Conservation (phyloP, 2,797 vertebrate genomes). For the Poecilia gillii region DNA sequence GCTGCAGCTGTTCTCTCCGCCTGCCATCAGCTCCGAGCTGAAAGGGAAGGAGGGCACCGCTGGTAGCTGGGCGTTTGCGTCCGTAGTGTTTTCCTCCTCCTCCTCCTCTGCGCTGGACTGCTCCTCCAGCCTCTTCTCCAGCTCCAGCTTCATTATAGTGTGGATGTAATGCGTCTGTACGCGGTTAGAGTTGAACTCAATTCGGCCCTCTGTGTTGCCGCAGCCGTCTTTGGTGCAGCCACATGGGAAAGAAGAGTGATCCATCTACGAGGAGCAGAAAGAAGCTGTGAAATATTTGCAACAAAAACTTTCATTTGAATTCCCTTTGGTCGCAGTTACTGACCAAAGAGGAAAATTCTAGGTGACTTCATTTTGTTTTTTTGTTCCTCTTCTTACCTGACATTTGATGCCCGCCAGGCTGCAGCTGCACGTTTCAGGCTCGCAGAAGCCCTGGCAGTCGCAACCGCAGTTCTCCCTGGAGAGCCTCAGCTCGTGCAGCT, state of each 20-base stretch:
- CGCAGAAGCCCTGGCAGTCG: conserved; percentile 91
- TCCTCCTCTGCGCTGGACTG: conserved; percentile 72
- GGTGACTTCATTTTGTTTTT: not conserved
- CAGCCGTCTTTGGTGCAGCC: conserved; percentile 95
- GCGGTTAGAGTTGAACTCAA: conserved; percentile 94
- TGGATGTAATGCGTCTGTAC: conserved; percentile 97
- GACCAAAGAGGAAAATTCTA: conserved; percentile 3
- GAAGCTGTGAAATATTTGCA: conserved; percentile 11
- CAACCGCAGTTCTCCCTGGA: conserved; percentile 96
- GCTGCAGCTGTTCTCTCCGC: conserved; percentile 92
- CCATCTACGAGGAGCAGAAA: conserved; percentile 83
- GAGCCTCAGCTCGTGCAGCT: conserved; percentile 90
- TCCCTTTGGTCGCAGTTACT: not conserved
- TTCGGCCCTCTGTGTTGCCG: conserved; percentile 91
- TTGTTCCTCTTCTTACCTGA: conserved; percentile 82
- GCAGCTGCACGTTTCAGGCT: conserved; percentile 95
- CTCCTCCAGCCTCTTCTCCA: conserved; percentile 90
- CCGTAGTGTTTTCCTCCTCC: conserved; percentile 60
- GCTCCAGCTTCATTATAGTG: conserved; percentile 95
- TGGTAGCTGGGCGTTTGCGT: conserved; percentile 47
- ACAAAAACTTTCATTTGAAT: not conserved
- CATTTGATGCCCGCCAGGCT: conserved; percentile 95
- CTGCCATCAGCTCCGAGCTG: conserved; percentile 77
- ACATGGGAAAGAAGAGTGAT: conserved; percentile 96
- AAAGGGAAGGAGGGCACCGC: conserved; percentile 85